phyloP scores from a whole-genome alignment of 2,113 vertebrate species.

The Columba livia region DNA sequence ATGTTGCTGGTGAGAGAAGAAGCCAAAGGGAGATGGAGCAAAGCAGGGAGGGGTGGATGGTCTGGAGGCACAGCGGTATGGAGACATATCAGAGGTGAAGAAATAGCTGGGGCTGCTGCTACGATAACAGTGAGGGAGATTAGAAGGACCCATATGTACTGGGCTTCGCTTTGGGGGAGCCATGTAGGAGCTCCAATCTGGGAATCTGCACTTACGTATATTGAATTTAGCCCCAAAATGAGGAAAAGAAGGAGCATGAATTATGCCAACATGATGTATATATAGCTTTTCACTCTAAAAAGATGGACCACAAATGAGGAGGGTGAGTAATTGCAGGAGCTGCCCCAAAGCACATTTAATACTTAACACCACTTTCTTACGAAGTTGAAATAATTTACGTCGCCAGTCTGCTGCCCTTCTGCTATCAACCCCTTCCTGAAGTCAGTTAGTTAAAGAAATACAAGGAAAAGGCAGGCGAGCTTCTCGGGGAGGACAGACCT shows the following conservation, averaged over 20 bases:
- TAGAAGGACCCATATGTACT: accelerated
- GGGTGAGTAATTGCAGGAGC: neutral
- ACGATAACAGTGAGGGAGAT: neutral
- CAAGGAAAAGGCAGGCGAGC: neutral
- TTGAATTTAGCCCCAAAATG: neutral
- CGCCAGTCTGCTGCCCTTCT: neutral
- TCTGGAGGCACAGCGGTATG: neutral
- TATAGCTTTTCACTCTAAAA: neutral
- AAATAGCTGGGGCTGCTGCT: neutral
- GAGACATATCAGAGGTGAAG: neutral
- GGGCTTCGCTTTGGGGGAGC: neutral
- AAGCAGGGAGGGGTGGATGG: neutral
- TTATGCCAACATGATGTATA: neutral
- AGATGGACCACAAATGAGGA: neutral
- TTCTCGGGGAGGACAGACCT: neutral
- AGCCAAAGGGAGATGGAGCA: neutral
- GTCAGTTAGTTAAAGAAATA: neutral
- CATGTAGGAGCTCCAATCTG: neutral
- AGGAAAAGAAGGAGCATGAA: neutral
- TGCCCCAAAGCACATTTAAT: constrained; percentile 22
- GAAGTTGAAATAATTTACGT: neutral
- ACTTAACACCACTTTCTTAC: neutral
- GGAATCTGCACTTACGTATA: neutral
- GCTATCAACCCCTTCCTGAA: neutral
- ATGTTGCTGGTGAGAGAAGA: neutral